Base-by-base conservation (phyloP, 2,888 invertebrate genomes). In the Dromius quadrimaculatus region DNA sequence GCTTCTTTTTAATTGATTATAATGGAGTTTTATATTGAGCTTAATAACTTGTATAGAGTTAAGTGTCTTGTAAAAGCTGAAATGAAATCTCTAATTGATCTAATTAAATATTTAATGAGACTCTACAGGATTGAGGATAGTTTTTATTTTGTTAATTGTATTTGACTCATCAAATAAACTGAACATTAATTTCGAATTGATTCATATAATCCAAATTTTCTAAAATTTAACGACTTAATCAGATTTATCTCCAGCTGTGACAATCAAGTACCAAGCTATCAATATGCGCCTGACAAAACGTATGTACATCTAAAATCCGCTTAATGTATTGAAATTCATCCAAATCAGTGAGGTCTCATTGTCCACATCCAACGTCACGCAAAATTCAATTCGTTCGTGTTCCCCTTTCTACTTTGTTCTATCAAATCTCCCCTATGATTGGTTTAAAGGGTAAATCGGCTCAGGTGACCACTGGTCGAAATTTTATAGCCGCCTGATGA, bases 311-410 rank as follows among this genome's bases (percentile, higher is more conserved):
- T 19, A 2, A 22, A 68, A 59, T 59, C 59, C 41, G 59, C 28
- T 59, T 68, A 68, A 43, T 68, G 32, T 34, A 68, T 59, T 68
- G 43, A 68, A 59, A 54, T 38, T 36, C 65, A 65, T 50, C 54
- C 36, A 13, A 62, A 47, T 59, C 59, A 59, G 57, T 59, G 43
- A 57, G 57, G 68, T 59, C 32, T 68, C 45, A 68, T 68, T 68
- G 36, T 68, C 32, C 43, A 1, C 11, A 34, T 13, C 20, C 57
- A 66, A 22, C 50, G 36, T 41, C 38, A 41, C 32, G 66, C 66
- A 41, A 38, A 45, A 63, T 41, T 28, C 22, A 17, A 50, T 19
- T n/a, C 38, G 11, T 19, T 41, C 62, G 11, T 28, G 9, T 11
- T 22, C 62, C 62, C 62, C 62, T 62, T 28, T 15, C 63, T 23